A percentile compares a stretch with the other conserved stretches of the same genome.
Conservation (phyloP, 2,113 vertebrate genomes). For the Antennarius striatus region DNA sequence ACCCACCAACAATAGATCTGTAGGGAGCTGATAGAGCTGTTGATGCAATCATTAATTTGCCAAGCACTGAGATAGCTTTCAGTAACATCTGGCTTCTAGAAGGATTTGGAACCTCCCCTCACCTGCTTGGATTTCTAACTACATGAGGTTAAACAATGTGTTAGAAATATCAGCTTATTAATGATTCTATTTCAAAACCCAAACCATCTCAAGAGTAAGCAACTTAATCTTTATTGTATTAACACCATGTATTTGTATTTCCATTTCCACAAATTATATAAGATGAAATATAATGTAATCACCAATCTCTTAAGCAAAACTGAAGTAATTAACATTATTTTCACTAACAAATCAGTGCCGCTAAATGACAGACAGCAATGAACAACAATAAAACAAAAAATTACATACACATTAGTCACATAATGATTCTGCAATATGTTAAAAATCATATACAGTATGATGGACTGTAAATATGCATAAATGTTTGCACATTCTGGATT, state of each 20-base stretch:
- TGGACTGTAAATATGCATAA: slow-evolving; percentile 23
- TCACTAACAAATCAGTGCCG: background rate
- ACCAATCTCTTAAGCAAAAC: slow-evolving; percentile 12
- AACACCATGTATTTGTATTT: background rate
- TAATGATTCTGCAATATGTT: background rate
- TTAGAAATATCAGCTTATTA: background rate
- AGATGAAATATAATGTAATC: slow-evolving; percentile 18
- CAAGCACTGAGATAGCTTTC: slow-evolving; percentile 23
- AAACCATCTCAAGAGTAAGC: background rate
- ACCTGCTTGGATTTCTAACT: slow-evolving; percentile 11
- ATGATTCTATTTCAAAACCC: background rate
- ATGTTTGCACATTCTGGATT: background rate
- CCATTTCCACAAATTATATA: slow-evolving; percentile 1
- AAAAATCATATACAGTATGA: background rate
- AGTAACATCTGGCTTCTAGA: slow-evolving; percentile 11
- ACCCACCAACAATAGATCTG: slow-evolving; percentile 47
- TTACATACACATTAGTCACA: no score
- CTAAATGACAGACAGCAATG: slow-evolving; percentile 3
- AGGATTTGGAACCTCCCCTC: slow-evolving; percentile 18
- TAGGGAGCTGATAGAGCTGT: slow-evolving; percentile 32
- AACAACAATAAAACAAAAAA: slow-evolving; percentile 4
- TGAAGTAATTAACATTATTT: slow-evolving; percentile 1
- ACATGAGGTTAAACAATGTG: background rate
- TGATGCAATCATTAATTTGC: slow-evolving; percentile 45
- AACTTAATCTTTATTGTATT: slow-evolving; percentile 7